Percentiles rank a stretch among this genome's conserved stretches.
Evolutionary conservation across 1,140 invertebrate genomes (phyloP).

Genomic region (Drosophila melanica): DNA sequence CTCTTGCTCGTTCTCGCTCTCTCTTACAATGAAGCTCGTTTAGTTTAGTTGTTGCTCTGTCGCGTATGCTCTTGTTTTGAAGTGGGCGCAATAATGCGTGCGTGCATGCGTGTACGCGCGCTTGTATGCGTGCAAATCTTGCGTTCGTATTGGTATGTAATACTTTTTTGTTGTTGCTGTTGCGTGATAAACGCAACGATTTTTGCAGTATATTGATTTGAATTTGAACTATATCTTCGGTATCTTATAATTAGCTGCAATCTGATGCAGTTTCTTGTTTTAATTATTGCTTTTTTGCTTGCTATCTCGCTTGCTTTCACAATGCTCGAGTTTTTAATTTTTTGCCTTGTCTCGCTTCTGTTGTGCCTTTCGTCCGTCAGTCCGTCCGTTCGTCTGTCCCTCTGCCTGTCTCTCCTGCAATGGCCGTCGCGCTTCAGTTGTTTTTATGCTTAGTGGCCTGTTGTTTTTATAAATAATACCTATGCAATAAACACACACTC

Average conservation of each 20-base stretch:
- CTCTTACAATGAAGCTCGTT: slow-evolving; percentile 19
- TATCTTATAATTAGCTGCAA: slow-evolving; percentile 13
- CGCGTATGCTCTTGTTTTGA: slow-evolving; percentile 13
- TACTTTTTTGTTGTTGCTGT: slow-evolving; percentile 37
- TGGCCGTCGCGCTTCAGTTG: slow-evolving; percentile 61
- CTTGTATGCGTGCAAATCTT: not conserved
- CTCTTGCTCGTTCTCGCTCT: not conserved
- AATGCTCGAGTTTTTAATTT: slow-evolving; percentile 24
- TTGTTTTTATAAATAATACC: slow-evolving; percentile 31
- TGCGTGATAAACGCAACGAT: slow-evolving; percentile 38
- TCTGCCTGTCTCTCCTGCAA: slow-evolving; percentile 42
- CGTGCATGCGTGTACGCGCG: slow-evolving; percentile 3
- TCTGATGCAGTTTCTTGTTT: slow-evolving; percentile 37
- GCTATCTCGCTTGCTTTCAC: slow-evolving; percentile 49
- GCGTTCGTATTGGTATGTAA: slow-evolving; percentile 26
- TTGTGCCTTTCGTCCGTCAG: slow-evolving; percentile 5
- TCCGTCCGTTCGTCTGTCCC: slow-evolving; percentile 7
- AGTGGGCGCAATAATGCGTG: slow-evolving; percentile 27
- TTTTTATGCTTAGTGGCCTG: slow-evolving; percentile 36
- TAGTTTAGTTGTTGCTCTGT: slow-evolving; percentile 2
- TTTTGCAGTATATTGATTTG: slow-evolving; percentile 37
- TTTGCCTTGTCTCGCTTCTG: too few relatives aligned
- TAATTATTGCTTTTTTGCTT: slow-evolving; percentile 53
- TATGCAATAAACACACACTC: slow-evolving; percentile 19
- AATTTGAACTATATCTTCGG: slow-evolving; percentile 29